A percentile compares a stretch with the other conserved stretches of the same genome.
Evolutionary conservation across 2,113 vertebrate genomes (phyloP).

Genomic region (Melanotaenia duboulayi): DNA sequence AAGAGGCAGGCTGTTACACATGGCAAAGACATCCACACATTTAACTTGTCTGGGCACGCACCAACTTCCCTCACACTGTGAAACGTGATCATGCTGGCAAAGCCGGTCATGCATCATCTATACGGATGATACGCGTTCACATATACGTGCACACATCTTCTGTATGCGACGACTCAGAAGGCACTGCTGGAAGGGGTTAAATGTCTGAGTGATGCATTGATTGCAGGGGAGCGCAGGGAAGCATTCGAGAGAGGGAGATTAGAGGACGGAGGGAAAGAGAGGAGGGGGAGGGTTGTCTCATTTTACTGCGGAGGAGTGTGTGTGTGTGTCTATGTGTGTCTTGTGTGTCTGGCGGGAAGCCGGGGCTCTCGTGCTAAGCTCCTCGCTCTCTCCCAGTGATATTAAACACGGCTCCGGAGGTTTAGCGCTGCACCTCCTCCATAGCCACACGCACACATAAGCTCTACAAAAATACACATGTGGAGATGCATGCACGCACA

Average conservation of each 20-base stretch:
- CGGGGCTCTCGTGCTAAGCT: slow-evolving; percentile 78
- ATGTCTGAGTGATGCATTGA: slow-evolving; percentile 83
- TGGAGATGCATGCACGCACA: neutral
- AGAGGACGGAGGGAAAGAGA: slow-evolving; percentile 70
- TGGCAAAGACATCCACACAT: slow-evolving; percentile 6
- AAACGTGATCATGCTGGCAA: slow-evolving; percentile 15
- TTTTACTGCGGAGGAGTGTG: slow-evolving; percentile 71
- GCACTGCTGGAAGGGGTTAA: slow-evolving; percentile 77
- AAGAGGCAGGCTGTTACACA: neutral
- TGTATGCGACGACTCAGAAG: slow-evolving; percentile 26
- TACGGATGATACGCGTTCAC: slow-evolving; percentile 1
- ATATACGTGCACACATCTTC: slow-evolving; percentile 28
- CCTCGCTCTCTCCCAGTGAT: slow-evolving; percentile 79
- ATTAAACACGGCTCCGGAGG: slow-evolving; percentile 81
- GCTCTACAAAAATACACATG: slow-evolving; percentile 24
- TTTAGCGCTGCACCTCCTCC: slow-evolving; percentile 75
- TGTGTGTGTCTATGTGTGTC: slow-evolving; percentile 32
- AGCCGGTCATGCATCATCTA: slow-evolving; percentile 36
- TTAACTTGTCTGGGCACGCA: slow-evolving; percentile 47
- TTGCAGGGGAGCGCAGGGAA: slow-evolving; percentile 80
- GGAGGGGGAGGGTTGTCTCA: slow-evolving; percentile 59
- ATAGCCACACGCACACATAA: slow-evolving; percentile 46
- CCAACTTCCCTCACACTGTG: slow-evolving; percentile 20
- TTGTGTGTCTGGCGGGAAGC: slow-evolving; percentile 75
- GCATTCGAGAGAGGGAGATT: slow-evolving; percentile 82